Conservation (phyloP, 1,140 invertebrate species). For the Maconellicoccus hirsutus region DNA sequence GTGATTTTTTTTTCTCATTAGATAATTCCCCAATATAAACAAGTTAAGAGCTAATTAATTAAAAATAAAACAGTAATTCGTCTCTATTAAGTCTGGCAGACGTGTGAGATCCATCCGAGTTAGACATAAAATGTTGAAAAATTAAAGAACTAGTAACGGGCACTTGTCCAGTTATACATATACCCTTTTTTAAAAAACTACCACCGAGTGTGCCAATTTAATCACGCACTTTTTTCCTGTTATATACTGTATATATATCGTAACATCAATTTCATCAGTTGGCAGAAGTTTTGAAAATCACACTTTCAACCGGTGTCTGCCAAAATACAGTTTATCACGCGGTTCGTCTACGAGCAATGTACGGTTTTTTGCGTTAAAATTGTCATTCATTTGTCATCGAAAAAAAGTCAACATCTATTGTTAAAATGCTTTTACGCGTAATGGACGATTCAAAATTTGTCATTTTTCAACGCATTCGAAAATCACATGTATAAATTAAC, state of each 20-base stretch:
- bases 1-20: not conserved
- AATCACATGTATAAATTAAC: no score
- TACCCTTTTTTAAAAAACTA: not conserved
- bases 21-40: not conserved
- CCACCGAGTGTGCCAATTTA: slow-evolving; percentile 7
- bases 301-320: not conserved
- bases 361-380: no score
- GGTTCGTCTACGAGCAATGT: not conserved
- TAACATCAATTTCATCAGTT: slow-evolving; percentile 9
- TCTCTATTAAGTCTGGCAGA: slow-evolving; percentile 7
- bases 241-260: not conserved
- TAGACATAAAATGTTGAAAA: not conserved
- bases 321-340: not conserved
- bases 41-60: not conserved
- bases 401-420: no score
- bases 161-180: not conserved
- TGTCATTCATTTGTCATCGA: no score
- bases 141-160: not conserved
- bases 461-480: no score
- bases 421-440: no score
- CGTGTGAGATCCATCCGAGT: not conserved
- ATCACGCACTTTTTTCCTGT: not conserved
- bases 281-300: not conserved
- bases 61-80: not conserved
- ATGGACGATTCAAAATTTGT: no score